Conservation (phyloP, 2,797 vertebrate species). For the Rallus crepitans region DNA sequence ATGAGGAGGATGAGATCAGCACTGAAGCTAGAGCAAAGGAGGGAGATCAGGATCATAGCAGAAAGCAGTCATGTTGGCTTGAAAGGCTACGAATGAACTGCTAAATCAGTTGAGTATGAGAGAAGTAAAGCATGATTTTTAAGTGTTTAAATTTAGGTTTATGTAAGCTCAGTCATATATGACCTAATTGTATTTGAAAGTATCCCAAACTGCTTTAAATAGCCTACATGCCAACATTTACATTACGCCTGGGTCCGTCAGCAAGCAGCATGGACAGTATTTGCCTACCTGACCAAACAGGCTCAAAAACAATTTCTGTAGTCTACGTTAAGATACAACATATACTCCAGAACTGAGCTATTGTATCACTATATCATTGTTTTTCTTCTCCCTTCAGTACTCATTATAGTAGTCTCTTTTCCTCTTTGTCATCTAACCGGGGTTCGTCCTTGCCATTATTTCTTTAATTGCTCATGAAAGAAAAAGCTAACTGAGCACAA, state of each 20-base stretch:
- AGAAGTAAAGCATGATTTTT: neutral
- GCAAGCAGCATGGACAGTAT: neutral
- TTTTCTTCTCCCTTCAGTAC: neutral
- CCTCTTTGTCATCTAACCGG: neutral
- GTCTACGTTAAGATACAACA: neutral
- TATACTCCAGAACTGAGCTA: neutral
- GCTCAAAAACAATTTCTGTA: neutral
- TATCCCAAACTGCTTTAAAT: neutral
- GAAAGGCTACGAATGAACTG: neutral
- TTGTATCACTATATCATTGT: too few relatives aligned
- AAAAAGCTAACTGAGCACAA: neutral
- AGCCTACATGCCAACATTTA: neutral
- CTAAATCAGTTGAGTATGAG: neutral
- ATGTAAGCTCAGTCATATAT: neutral
- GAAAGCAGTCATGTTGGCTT: neutral
- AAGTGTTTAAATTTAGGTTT: neutral
- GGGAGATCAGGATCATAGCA: neutral
- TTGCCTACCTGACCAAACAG: neutral
- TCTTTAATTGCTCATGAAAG: neutral
- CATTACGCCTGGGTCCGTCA: neutral
- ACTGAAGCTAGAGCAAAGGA: neutral
- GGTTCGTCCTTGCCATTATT: neutral
- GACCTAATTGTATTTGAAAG: neutral
- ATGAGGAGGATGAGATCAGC: accelerated
- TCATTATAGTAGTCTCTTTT: neutral